These are phyloP conservation scores for Eupeodes luniger DNA, from an alignment of 2,888 invertebrate species.

Conservation along the genomic window DNA sequence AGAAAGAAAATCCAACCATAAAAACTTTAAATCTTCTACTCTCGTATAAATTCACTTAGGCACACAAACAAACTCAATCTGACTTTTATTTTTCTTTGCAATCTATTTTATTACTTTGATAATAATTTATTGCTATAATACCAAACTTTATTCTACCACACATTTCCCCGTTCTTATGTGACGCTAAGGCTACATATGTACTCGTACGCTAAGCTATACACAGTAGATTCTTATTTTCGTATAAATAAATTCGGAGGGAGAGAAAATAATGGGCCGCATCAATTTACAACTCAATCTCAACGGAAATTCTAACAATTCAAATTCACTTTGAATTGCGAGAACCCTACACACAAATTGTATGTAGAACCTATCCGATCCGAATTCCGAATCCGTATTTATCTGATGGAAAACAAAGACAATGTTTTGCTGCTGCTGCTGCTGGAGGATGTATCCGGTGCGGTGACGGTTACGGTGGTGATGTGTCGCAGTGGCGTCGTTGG, in stretches of 20 bases:
- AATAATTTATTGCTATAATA: conserved; percentile 58
- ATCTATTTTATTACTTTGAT: conserved; percentile 56
- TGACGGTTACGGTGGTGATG: not conserved
- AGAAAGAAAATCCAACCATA: conserved; percentile 20
- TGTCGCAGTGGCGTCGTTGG: conserved; percentile 13
- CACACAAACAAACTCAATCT: not conserved
- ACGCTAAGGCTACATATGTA: not conserved
- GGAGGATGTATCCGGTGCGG: conserved; percentile 54
- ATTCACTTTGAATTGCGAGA: conserved; percentile 41
- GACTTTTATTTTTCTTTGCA: conserved; percentile 10
- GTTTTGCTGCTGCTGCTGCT: conserved; percentile 4
- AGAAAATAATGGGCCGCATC: conserved; percentile 38
- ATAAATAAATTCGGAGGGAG: conserved; percentile 34
- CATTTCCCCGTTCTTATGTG: conserved; percentile 29
- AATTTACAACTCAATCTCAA: conserved; percentile 46
- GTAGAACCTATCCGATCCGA: too few species aligned
- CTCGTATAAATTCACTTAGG: not conserved
- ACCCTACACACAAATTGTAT: not conserved
- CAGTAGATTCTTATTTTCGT: conserved; percentile 9
- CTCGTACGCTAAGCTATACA: not conserved
- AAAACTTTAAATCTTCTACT: conserved; percentile 7
- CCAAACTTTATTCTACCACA: conserved; percentile 20
- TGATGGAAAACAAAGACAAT: conserved; percentile 56
- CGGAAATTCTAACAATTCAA: conserved; percentile 65
- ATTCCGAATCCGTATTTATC: conserved; percentile 23